Conservation (phyloP, 2,113 vertebrate genomes). For the Hippocampus zosterae region DNA sequence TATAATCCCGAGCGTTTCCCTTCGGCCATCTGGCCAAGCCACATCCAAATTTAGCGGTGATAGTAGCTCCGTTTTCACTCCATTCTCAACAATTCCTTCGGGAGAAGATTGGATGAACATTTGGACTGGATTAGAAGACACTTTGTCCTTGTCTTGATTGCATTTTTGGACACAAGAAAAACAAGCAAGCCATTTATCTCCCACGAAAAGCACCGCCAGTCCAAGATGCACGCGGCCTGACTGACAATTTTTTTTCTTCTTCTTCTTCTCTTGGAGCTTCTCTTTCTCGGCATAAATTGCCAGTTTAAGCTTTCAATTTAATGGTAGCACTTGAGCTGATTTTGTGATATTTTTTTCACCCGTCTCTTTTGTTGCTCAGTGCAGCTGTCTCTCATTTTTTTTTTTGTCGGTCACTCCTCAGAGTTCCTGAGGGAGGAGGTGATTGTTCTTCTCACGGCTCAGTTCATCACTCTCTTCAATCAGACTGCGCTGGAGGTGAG, state of each 20-base stretch:
- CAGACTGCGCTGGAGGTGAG: conserved; percentile 82
- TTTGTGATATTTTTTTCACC: conserved; percentile 22
- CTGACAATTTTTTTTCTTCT: conserved; percentile 28
- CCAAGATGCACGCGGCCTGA: conserved; percentile 24
- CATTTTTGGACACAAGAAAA: conserved; percentile 26
- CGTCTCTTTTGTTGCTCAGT: background rate
- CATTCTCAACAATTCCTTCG: conserved; percentile 31
- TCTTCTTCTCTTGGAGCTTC: background rate
- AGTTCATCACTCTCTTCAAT: conserved; percentile 85
- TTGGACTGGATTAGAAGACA: conserved; percentile 25
- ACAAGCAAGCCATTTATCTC: conserved; percentile 14
- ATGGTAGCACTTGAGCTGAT: conserved; percentile 16
- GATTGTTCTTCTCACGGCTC: conserved; percentile 79
- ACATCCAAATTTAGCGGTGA: conserved; percentile 57
- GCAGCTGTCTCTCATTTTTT: conserved; percentile 10
- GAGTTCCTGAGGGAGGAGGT: conserved; percentile 79
- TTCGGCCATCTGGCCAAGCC: conserved; percentile 53
- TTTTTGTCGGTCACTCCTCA: conserved; percentile 29
- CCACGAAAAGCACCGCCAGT: conserved; percentile 15
- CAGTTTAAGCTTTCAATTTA: conserved; percentile 32
- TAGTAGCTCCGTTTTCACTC: conserved; percentile 37
- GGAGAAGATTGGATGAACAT: conserved; percentile 40
- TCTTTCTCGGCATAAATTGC: conserved; percentile 17
- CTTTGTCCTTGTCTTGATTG: conserved; percentile 17
- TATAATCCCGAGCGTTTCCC: conserved; percentile 36